Percentiles rank a stretch among this genome's conserved stretches.
phyloP scores from a whole-genome alignment of 2,888 invertebrate species.

The Cerastoderma edule region DNA sequence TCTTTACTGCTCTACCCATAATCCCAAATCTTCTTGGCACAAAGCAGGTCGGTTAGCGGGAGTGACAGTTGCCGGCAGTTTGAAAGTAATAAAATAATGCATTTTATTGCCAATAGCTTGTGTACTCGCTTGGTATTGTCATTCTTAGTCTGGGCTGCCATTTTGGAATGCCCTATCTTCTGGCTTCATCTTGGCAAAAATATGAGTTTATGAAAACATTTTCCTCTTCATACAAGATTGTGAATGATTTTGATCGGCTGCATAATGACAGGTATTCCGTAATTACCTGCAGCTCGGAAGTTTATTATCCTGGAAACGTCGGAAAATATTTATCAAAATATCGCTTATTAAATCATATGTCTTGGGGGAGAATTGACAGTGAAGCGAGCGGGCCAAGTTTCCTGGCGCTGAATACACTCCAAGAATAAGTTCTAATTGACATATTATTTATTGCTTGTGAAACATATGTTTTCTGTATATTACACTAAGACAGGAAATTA shows the following conservation, averaged over 20 bases:
- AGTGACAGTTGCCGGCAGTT: slow-evolving; percentile 21
- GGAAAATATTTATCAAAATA: slow-evolving; percentile 52
- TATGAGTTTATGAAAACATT: slow-evolving; percentile 28
- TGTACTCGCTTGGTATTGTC: slow-evolving; percentile 13
- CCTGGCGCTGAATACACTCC: slow-evolving; percentile 9
- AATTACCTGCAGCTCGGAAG: slow-evolving; percentile 46
- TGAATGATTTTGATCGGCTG: slow-evolving; percentile 48
- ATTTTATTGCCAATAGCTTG: slow-evolving; percentile 16
- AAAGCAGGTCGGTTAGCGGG: not conserved
- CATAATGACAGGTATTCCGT: slow-evolving; percentile 60
- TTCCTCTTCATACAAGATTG: slow-evolving; percentile 33
- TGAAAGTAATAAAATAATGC: slow-evolving; percentile 28
- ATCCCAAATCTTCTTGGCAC: slow-evolving; percentile 10
- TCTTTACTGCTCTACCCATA: no score
- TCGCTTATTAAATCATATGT: slow-evolving; percentile 37
- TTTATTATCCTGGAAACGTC: slow-evolving; percentile 52
- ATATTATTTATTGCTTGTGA: slow-evolving; percentile 52
- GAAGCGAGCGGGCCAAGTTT: not conserved
- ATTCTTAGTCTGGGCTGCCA: slow-evolving; percentile 24
- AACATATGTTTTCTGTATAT: slow-evolving; percentile 59
- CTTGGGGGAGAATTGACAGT: slow-evolving; percentile 2
- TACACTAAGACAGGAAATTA: slow-evolving; percentile 52
- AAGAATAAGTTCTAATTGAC: slow-evolving; percentile 17
- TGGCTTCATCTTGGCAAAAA: slow-evolving; percentile 20
- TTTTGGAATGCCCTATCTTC: slow-evolving; percentile 17